Percentiles rank a stretch among this genome's conserved stretches.
phyloP scores from a whole-genome alignment of 2,888 invertebrate genomes.

The Elmis aenea region DNA sequence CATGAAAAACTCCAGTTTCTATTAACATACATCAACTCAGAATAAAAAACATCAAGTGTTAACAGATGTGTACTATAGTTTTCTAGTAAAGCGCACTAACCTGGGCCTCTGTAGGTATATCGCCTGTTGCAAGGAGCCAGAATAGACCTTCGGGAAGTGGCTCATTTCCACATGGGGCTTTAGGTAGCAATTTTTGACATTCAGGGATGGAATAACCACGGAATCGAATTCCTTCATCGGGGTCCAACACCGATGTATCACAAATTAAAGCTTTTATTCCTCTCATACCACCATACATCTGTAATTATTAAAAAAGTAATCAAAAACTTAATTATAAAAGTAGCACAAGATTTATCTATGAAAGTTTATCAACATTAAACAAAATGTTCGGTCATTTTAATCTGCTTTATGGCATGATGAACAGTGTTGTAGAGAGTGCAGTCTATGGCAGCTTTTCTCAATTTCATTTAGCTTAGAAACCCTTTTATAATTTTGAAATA shows the following conservation, averaged over 20 bases:
- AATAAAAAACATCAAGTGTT: neutral
- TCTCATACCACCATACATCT: constrained; percentile 94
- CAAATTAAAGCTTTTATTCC: constrained; percentile 92
- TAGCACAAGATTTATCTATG: too few species aligned
- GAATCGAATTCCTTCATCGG: constrained; percentile 94
- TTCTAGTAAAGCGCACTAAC: too few species aligned
- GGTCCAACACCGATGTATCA: constrained; percentile 91
- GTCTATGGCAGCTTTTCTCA: too few species aligned
- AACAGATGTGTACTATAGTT: neutral
- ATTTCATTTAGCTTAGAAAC: too few species aligned
- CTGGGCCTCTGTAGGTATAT: constrained; percentile 78
- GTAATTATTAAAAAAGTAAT: too few species aligned
- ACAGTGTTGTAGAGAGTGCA: too few species aligned
- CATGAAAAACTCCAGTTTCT: neutral
- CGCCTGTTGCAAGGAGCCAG: constrained; percentile 87
- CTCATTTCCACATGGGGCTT: constrained; percentile 72
- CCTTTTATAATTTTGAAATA: too few species aligned
- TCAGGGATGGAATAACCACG: constrained; percentile 91
- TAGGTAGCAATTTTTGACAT: constrained; percentile 82
- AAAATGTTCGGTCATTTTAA: too few species aligned
- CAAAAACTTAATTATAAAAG: too few species aligned
- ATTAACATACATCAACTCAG: neutral
- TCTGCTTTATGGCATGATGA: too few species aligned
- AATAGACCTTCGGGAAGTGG: constrained; percentile 93
- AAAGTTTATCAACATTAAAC: too few species aligned